Percentiles rank a stretch among this genome's conserved stretches.
Evolutionary conservation across 1,140 invertebrate species (phyloP).

Genomic region (Uloborus diversus): DNA sequence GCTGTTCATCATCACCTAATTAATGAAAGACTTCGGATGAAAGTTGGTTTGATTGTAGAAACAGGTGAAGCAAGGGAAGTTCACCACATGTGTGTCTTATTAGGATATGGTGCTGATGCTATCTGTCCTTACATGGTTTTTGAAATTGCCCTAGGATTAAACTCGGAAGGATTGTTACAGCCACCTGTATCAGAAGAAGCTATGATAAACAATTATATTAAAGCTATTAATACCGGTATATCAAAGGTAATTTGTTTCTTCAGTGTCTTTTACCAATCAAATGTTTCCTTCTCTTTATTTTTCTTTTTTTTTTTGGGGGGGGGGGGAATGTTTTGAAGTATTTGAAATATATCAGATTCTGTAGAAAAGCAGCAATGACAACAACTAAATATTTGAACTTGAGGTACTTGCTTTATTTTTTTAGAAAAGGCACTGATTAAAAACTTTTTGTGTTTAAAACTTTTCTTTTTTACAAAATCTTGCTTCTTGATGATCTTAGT

Average conservation of each 20-base stretch:
- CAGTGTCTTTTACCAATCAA: neutral
- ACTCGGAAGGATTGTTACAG: conserved; percentile 80
- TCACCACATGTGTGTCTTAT: conserved; percentile 93
- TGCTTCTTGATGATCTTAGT: no score
- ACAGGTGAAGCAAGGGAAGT: conserved; percentile 95
- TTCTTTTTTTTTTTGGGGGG: no score
- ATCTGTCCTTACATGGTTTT: conserved; percentile 97
- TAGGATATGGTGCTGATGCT: conserved; percentile 97
- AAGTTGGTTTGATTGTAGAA: conserved; percentile 93
- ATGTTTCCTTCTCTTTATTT: no score
- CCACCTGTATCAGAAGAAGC: conserved; percentile 79
- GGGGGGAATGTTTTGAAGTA: no score
- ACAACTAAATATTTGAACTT: no score
- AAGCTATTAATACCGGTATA: conserved; percentile 80
- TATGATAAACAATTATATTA: conserved; percentile 81
- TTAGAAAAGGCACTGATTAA: no score
- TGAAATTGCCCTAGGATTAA: conserved; percentile 84
- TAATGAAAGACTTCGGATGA: conserved; percentile 93
- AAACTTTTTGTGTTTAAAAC: no score
- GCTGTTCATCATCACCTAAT: conserved; percentile 96
- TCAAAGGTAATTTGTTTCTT: conserved; percentile 71
- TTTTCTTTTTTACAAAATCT: no score
- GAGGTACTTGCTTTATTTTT: no score
- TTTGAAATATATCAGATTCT: no score
- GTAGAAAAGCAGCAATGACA: no score